Evolutionary conservation across 2,113 vertebrate species (phyloP), one percentile per base, ranked within the genome.

Genomic region (Ardeotis arabs): DNA sequence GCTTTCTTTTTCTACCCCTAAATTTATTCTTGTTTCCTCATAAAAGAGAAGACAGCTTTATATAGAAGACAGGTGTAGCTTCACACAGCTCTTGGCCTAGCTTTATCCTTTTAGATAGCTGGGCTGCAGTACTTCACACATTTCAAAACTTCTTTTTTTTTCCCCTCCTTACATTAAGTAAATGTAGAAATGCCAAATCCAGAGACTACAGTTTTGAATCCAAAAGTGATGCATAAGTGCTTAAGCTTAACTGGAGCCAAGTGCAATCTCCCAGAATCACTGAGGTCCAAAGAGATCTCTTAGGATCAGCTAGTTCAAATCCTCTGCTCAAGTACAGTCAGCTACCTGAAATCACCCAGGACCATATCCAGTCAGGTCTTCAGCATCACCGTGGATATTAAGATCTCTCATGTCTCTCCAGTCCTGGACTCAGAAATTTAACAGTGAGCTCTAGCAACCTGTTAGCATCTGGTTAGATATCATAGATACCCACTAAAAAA

Each of bases 141-240:
- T 81, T 59, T 29, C 5, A 4, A 45, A n/a, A 27, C 2, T 33
- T 44, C 2, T 33, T 44, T 16, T 49, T 45, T 50, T 53, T 17
- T 8, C 27, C 21, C 41, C 41, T 75, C 27, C 50, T 86, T 75
- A 68, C 7, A 39, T 22, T 73, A 92, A 59, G 15, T 21, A 73
- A 81, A 58, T 21, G 14, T 2, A 63, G n/a, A 78, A 86, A 31
- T 33, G 28, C 4, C 31, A 91, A 16, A 47, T 76, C 14, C 17
- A 83, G 56, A 84, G 25, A 41, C 27, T 74, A 74, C 6, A 52
- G 16, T 67, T 84, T 59, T 77, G 50, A 85, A 90, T 33, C 10
- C 4, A 13, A 23, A 58, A 64, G 20, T 39, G 25, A 72, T 2
- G 7, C 3, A 0, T 21, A 47, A 83, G 29, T 35, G 20, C 55